Percentiles rank a stretch among this genome's conserved stretches.
Evolutionary conservation across 2,797 vertebrate species (phyloP).

Genomic region (Gambusia yucatana): DNA sequence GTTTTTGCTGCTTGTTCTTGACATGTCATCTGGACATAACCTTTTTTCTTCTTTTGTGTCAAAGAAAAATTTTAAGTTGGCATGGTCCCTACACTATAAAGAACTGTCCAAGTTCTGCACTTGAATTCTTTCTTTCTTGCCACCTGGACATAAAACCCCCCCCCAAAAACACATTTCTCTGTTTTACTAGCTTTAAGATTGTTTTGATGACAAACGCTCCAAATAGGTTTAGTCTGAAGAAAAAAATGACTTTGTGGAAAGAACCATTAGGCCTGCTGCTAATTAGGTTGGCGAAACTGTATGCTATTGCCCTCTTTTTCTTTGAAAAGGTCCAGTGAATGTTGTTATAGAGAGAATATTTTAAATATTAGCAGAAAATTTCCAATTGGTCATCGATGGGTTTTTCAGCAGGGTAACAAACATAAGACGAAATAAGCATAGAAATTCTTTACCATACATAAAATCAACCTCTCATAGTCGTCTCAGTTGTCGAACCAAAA

Average conservation of each 20-base stretch:
- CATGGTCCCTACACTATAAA: not conserved
- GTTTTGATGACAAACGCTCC: not conserved
- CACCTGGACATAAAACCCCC: not conserved
- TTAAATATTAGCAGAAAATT: not conserved
- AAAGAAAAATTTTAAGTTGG: not conserved
- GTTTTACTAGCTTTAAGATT: not conserved
- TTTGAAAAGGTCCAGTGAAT: not conserved
- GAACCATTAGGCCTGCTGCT: not conserved
- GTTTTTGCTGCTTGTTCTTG: not conserved
- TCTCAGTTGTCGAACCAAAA: not conserved
- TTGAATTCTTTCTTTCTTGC: not conserved
- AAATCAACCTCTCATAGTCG: not conserved
- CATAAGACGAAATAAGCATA: not conserved
- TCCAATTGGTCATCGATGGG: not conserved
- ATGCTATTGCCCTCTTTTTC: not conserved
- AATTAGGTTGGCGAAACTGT: not conserved
- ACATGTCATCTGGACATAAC: not conserved
- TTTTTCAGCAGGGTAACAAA: not conserved
- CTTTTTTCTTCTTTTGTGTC: not conserved
- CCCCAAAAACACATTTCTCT: not conserved
- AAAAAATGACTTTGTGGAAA: fast-evolving
- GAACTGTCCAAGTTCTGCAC: not conserved
- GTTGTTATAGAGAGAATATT: not conserved
- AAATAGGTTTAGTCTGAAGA: not conserved
- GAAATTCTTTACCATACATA: not conserved